These are phyloP conservation scores for Misgurnus anguillicaudatus DNA, from an alignment of 2,113 vertebrate species.

Conservation along the genomic window DNA sequence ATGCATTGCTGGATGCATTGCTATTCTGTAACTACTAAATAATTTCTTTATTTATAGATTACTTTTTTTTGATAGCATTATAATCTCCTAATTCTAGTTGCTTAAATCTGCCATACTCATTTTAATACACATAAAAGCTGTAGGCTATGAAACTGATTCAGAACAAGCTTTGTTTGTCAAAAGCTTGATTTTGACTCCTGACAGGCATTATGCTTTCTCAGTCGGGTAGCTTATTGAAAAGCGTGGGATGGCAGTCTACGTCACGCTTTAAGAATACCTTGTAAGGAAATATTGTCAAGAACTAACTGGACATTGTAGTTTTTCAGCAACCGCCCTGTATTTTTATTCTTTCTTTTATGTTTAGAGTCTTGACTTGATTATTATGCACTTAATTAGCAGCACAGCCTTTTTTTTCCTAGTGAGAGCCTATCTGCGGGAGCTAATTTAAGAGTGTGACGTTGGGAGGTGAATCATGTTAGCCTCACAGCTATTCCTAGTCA, in stretches of 20 bases:
- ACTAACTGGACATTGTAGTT: conserved; percentile 23
- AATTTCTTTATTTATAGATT: neutral
- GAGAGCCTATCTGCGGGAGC: conserved; percentile 50
- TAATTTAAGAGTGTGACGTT: conserved; percentile 60
- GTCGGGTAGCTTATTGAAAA: neutral
- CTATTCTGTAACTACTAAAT: neutral
- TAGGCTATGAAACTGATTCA: neutral
- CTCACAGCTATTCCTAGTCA: conserved; percentile 64
- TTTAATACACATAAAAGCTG: neutral
- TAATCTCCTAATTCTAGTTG: neutral
- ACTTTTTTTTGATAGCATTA: neutral
- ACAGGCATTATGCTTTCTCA: conserved; percentile 12
- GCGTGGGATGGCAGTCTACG: neutral
- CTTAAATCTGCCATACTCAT: neutral
- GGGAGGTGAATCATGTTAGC: conserved; percentile 55
- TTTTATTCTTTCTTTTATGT: conserved; percentile 20
- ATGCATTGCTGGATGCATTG: neutral
- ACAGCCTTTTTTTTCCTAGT: conserved; percentile 40
- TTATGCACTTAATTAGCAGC: conserved; percentile 52
- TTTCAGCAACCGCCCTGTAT: conserved; percentile 1
- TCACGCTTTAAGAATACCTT: conserved; percentile 1
- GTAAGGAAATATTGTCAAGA: conserved; percentile 3
- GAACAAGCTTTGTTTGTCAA: conserved; percentile 23
- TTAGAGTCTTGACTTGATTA: conserved; percentile 57
- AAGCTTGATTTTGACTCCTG: conserved; percentile 4